Percentiles rank a stretch among this genome's conserved stretches.
Conservation (phyloP, 2,888 invertebrate genomes). For the Hypolimnas misippus region DNA sequence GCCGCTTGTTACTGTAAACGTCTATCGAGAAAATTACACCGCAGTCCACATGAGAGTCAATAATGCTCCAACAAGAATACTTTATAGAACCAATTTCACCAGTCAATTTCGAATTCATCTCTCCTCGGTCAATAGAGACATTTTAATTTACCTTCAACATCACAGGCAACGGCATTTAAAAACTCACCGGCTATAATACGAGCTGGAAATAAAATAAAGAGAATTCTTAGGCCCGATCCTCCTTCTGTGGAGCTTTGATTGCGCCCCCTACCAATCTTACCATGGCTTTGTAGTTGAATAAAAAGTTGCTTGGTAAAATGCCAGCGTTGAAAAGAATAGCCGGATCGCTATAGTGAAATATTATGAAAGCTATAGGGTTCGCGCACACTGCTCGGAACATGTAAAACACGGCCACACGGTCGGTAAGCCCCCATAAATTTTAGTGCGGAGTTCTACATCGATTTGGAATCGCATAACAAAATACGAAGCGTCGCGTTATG, state of each 20-base stretch:
- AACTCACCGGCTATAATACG: conserved; percentile 60
- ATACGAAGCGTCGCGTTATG: conserved; percentile 18
- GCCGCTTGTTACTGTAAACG: neutral
- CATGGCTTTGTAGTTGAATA: conserved; percentile 72
- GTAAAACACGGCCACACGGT: conserved; percentile 34
- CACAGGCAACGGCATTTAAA: conserved; percentile 53
- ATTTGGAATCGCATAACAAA: conserved; percentile 28
- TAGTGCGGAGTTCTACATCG: conserved; percentile 22
- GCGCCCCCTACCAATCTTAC: conserved; percentile 59
- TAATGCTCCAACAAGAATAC: conserved; percentile 29
- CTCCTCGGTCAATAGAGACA: conserved; percentile 42
- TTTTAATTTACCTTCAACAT: conserved; percentile 53
- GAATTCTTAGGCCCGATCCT: conserved; percentile 62
- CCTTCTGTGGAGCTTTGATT: conserved; percentile 73
- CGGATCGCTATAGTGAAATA: conserved; percentile 63
- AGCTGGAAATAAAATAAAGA: conserved; percentile 61
- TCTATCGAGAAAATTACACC: conserved; percentile 24
- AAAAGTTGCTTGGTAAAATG: conserved; percentile 78
- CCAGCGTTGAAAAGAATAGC: conserved; percentile 75
- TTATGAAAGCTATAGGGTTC: conserved; percentile 59
- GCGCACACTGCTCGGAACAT: conserved; percentile 48
- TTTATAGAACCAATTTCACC: conserved; percentile 37
- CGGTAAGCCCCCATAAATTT: conserved; percentile 24
- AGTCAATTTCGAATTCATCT: conserved; percentile 41
- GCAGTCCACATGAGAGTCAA: conserved; percentile 27